A percentile compares a stretch with the other conserved stretches of the same genome.
Conservation (phyloP, 2,888 invertebrate genomes). For the Drosophila aldrichi region DNA sequence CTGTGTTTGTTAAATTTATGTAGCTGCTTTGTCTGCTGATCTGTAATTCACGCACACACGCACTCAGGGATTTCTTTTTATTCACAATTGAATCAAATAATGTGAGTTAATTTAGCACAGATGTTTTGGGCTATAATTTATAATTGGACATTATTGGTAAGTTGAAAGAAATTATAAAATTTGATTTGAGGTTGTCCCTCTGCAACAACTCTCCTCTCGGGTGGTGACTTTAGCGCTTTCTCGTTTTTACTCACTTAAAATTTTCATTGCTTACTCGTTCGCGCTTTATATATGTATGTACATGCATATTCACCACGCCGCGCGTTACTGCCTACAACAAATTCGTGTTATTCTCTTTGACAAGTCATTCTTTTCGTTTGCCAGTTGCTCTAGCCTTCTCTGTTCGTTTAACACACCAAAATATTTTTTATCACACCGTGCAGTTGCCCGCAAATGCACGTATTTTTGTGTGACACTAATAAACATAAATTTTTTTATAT, state of each 20-base stretch:
- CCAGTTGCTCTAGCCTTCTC: conserved; percentile 14
- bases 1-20: conserved; percentile 60
- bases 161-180: conserved; percentile 52
- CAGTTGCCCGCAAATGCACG: conserved; percentile 55
- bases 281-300: conserved; percentile 44
- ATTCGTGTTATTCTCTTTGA: conserved; percentile 58
- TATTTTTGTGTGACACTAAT: conserved; percentile 37
- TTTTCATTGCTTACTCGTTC: conserved; percentile 64
- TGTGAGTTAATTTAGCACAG: conserved; percentile 35
- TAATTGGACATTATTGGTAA: conserved; percentile 43
- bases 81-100: conserved; percentile 51
- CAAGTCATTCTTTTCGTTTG: conserved; percentile 67
- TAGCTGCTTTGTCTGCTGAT: conserved; percentile 52
- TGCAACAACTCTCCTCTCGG: conserved; percentile 58
- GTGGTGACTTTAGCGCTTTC: conserved; percentile 67
- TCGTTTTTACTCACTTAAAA: conserved; percentile 62
- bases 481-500: conserved; percentile 21
- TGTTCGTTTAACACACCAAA: conserved; percentile 16
- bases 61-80: conserved; percentile 21
- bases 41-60: conserved; percentile 42
- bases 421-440: conserved; percentile 22
- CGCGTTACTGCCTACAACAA: conserved; percentile 57
- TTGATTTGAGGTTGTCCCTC: conserved; percentile 56
- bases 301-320: conserved; percentile 64
- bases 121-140: conserved; percentile 26